A percentile compares a stretch with the other conserved stretches of the same genome.
Conservation (phyloP, 1,140 invertebrate genomes). For the Rhizoglyphus robini region DNA sequence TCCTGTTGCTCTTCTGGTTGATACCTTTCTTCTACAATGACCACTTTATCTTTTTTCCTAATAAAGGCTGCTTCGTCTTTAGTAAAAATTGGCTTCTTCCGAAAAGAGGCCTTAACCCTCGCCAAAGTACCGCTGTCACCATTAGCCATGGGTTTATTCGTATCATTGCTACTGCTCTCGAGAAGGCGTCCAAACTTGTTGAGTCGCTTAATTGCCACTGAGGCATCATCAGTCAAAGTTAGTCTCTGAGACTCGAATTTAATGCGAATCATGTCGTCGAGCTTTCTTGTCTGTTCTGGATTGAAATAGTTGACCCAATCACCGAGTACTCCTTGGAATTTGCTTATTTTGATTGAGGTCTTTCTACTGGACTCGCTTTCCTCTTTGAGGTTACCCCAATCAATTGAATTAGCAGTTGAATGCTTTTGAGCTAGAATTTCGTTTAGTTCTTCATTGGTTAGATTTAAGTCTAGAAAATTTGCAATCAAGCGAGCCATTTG, state of each 20-base stretch:
- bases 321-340: conserved; percentile 45
- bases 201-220: not conserved
- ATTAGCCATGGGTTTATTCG: not conserved
- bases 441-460: conserved; percentile 27
- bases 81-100: not conserved
- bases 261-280: conserved; percentile 42
- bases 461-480: conserved; percentile 34
- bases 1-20: not conserved
- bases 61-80: conserved; percentile 11
- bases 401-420: not conserved
- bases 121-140: not conserved
- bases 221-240: not conserved
- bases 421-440: not conserved
- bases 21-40: not conserved
- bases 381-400: not conserved
- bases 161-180: not conserved
- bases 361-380: conserved; percentile 1
- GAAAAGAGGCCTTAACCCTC: not conserved
- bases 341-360: not conserved
- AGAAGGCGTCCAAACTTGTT: not conserved
- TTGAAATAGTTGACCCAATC: conserved; percentile 71
- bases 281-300: conserved; percentile 42
- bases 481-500: conserved; percentile 34
- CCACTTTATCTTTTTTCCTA: conserved; percentile 6
- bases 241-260: not conserved